Percentiles rank a stretch among this genome's conserved stretches.
Evolutionary conservation across 2,797 vertebrate species (phyloP).

Genomic region (Melopsittacus undulatus): DNA sequence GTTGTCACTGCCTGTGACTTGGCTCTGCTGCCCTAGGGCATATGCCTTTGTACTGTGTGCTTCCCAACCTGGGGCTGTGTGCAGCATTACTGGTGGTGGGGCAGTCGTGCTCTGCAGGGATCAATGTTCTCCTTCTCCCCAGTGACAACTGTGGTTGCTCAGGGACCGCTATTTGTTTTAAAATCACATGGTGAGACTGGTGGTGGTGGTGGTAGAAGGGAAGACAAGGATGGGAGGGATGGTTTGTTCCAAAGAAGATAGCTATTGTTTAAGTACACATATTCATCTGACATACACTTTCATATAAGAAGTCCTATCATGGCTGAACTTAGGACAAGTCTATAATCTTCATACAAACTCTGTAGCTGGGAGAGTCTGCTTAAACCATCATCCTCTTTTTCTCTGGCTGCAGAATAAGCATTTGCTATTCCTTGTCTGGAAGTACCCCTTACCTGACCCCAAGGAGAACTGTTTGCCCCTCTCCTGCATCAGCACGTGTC

Average conservation of each 20-base stretch:
- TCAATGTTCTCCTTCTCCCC: background rate
- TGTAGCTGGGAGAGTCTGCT: too few relatives aligned
- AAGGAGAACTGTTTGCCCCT: background rate
- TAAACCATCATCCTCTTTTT: background rate
- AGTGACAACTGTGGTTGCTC: constrained; percentile 37
- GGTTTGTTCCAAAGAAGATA: too few relatives aligned
- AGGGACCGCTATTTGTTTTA: too few relatives aligned
- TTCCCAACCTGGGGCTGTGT: background rate
- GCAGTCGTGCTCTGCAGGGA: background rate
- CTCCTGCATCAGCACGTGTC: background rate
- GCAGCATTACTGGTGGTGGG: background rate
- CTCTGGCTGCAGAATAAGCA: background rate
- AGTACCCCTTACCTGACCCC: background rate
- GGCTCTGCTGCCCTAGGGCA: background rate
- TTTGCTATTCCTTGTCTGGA: background rate
- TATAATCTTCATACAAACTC: too few relatives aligned
- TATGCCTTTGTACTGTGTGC: background rate
- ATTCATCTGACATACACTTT: too few relatives aligned
- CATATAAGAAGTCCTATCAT: too few relatives aligned
- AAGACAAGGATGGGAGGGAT: too few relatives aligned
- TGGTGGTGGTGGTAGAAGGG: too few relatives aligned
- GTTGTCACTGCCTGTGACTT: background rate
- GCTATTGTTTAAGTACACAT: too few relatives aligned
- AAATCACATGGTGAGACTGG: too few relatives aligned
- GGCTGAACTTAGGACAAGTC: too few relatives aligned